A percentile compares a stretch with the other conserved stretches of the same genome.
phyloP scores from a whole-genome alignment of 2,113 vertebrate species.

The Peucedramus taeniatus region DNA sequence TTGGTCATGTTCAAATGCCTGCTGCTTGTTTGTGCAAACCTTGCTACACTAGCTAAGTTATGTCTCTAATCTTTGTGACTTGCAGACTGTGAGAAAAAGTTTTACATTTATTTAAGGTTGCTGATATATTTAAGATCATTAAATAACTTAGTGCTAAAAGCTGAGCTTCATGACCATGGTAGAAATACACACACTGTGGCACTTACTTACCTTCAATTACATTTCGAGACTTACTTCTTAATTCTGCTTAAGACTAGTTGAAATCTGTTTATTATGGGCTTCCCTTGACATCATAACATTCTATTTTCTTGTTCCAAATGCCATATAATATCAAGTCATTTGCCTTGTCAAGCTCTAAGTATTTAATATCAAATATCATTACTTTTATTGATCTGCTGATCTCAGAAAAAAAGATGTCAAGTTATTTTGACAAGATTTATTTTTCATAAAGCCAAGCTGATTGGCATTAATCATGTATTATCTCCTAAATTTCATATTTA shows the following conservation, averaged over 20 bases:
- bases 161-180: accelerated
- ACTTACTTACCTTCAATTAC: not conserved
- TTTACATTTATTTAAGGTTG: not conserved
- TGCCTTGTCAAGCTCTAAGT: not conserved
- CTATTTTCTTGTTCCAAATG: not conserved
- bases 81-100: not conserved
- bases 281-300: not conserved
- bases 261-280: not conserved
- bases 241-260: not conserved
- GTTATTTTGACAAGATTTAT: not conserved
- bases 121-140: not conserved
- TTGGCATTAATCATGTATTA: not conserved
- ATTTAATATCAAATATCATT: not conserved
- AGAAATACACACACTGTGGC: not conserved
- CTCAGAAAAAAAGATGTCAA: not conserved
- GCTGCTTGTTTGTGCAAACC: not conserved
- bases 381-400: not conserved
- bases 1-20: not conserved
- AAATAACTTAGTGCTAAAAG: not conserved
- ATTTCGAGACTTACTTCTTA: not conserved
- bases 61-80: not conserved
- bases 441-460: not conserved
- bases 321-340: not conserved
- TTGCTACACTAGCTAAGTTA: not conserved
- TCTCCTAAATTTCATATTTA: slow-evolving; percentile 2